These are phyloP conservation scores for Anthoptus insignis DNA, from an alignment of 2,888 invertebrate genomes.

Conservation along the genomic window DNA sequence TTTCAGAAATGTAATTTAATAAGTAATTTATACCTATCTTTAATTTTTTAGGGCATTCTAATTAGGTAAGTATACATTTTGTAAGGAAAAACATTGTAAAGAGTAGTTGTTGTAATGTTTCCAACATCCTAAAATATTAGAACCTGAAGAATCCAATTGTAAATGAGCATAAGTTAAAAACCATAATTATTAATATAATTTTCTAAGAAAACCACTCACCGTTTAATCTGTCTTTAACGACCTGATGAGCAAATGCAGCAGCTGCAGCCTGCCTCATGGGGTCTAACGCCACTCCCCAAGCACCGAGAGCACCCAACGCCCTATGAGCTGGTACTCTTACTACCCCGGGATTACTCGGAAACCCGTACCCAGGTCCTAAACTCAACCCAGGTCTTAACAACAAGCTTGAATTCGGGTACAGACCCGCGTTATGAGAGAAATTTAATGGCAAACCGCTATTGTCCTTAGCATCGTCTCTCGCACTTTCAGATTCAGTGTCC, in stretches of 20 bases:
- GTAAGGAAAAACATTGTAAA: too few species aligned
- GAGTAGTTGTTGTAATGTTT: too few species aligned
- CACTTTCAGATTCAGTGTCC: conserved; percentile 84
- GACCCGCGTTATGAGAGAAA: conserved; percentile 75
- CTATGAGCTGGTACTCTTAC: conserved; percentile 94
- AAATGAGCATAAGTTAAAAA: conserved; percentile 5
- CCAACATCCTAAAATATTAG: too few species aligned
- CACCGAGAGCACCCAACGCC: conserved; percentile 82
- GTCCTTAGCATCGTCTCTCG: conserved; percentile 78
- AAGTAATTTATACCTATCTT: too few species aligned
- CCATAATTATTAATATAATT: background rate
- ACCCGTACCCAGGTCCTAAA: conserved; percentile 84
- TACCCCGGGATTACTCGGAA: conserved; percentile 90
- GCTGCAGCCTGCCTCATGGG: conserved; percentile 89
- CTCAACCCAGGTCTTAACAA: conserved; percentile 78
- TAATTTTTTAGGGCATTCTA: too few species aligned
- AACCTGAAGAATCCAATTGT: background rate
- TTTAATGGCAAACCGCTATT: conserved; percentile 69
- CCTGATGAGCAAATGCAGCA: conserved; percentile 93
- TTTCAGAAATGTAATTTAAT: too few species aligned
- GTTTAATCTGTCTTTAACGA: conserved; percentile 94
- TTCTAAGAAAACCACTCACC: conserved; percentile 84
- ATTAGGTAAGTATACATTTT: too few species aligned
- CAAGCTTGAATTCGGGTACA: conserved; percentile 75
- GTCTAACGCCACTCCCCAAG: conserved; percentile 88